Percentiles rank a stretch among this genome's conserved stretches.
These are phyloP conservation scores for Manis crassicaudata DNA, from an alignment of 2,797 vertebrate species.

Conservation along the genomic window DNA sequence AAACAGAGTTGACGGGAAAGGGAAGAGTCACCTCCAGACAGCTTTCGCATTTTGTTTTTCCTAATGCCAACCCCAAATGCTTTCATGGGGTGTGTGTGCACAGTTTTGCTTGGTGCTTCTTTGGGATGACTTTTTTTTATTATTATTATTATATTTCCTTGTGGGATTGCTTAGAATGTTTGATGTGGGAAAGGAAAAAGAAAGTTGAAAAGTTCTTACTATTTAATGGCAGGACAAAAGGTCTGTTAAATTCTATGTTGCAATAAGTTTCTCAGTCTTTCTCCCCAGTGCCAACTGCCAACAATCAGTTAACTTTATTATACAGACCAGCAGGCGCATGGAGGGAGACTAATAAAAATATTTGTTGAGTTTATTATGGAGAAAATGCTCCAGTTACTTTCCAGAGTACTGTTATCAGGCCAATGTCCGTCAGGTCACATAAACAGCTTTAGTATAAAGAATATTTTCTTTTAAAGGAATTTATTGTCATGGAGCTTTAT, in stretches of 20 bases:
- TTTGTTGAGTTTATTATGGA: constrained; percentile 68
- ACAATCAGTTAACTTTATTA: constrained; percentile 72
- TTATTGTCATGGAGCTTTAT: constrained; percentile 45
- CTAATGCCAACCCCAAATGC: neutral
- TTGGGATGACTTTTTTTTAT: neutral
- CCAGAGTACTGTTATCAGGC: constrained; percentile 55
- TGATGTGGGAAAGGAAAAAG: neutral
- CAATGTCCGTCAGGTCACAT: constrained; percentile 49
- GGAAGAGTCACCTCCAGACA: neutral
- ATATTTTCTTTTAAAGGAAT: constrained; percentile 41
- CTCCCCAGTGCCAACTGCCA: constrained; percentile 32
- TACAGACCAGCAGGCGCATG: constrained; percentile 59
- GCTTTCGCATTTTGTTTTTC: constrained; percentile 19
- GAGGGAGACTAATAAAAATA: constrained; percentile 73
- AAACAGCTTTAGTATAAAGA: constrained; percentile 58
- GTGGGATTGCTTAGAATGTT: constrained; percentile 18
- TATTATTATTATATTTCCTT: neutral
- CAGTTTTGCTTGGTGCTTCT: neutral
- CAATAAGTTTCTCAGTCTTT: constrained; percentile 44
- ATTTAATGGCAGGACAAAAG: constrained; percentile 27
- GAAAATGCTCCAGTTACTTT: constrained; percentile 64
- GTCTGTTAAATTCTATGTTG: constrained; percentile 49
- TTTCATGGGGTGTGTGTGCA: neutral
- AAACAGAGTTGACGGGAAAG: constrained; percentile 13
- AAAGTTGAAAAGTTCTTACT: constrained; percentile 53